Conservation (phyloP, 37 sponge, comb jelly and placozoan genomes). For the Oscarella lobularis region DNA sequence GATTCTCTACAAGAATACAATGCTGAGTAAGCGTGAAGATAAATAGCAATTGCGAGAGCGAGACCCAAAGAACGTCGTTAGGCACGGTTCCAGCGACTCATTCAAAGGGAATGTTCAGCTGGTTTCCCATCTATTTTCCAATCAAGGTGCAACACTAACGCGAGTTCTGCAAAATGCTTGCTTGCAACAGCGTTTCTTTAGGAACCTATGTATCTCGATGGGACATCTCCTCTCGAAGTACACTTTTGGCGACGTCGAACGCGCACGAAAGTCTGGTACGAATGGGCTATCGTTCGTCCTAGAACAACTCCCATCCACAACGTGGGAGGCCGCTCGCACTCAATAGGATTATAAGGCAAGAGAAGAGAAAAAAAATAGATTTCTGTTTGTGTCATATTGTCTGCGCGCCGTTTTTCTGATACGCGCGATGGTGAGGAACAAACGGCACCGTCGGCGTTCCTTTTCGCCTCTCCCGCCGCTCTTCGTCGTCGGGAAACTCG, state of each 20-base stretch:
- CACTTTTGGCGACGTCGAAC: slow-evolving; percentile 67
- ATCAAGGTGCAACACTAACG: slow-evolving; percentile 31
- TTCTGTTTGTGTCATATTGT: background rate
- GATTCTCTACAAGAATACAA: slow-evolving; percentile 60
- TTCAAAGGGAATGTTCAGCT: slow-evolving; percentile 94
- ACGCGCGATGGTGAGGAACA: too few relatives aligned
- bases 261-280: slow-evolving; percentile 87
- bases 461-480: too few relatives aligned
- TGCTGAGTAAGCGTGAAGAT: slow-evolving; percentile 76
- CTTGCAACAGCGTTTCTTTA: background rate
- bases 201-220: slow-evolving; percentile 42
- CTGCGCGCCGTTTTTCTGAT: background rate
- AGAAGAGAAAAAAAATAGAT: too few relatives aligned
- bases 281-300: slow-evolving; percentile 79
- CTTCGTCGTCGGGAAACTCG: background rate
- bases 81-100: slow-evolving; percentile 78
- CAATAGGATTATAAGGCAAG: slow-evolving; percentile 89
- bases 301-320: slow-evolving; percentile 57
- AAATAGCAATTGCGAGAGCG: too few relatives aligned
- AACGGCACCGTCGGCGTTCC: too few relatives aligned
- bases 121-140: slow-evolving; percentile 98
- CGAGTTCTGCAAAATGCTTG: background rate
- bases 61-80: too few relatives aligned
- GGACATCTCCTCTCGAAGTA: slow-evolving; percentile 17
- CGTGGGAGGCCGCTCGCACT: slow-evolving; percentile 65